Conservation (phyloP, 2,888 invertebrate genomes). For the Xestia rhomboidea region DNA sequence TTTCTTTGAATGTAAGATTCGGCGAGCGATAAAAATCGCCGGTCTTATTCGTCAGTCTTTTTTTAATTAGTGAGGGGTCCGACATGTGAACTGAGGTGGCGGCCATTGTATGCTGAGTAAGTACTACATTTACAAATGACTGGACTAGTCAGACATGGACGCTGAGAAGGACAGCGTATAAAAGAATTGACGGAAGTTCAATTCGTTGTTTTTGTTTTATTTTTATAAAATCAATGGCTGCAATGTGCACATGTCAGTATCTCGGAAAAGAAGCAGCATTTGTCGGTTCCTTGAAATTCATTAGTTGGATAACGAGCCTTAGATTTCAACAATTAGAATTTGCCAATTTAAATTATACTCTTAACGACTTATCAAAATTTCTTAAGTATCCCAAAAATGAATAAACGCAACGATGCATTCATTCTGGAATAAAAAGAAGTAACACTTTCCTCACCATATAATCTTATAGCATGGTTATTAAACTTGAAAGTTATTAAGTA, state of each 20-base stretch:
- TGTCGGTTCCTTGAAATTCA: neutral
- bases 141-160: slow-evolving; percentile 77
- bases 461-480: slow-evolving; percentile 58
- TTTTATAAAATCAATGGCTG: slow-evolving; percentile 25
- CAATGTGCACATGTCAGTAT: slow-evolving; percentile 12
- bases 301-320: neutral
- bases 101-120: slow-evolving; percentile 87
- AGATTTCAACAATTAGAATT: neutral
- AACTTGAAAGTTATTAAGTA: slow-evolving; percentile 62
- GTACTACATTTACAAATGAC: slow-evolving; percentile 86
- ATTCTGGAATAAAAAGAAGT: slow-evolving; percentile 8
- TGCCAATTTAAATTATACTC: neutral
- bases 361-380: neutral
- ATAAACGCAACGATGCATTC: slow-evolving; percentile 9
- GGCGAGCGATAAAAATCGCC: slow-evolving; percentile 90
- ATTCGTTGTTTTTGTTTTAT: slow-evolving; percentile 44
- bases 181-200: slow-evolving; percentile 54
- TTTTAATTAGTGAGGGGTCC: slow-evolving; percentile 90
- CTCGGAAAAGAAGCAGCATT: neutral
- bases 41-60: slow-evolving; percentile 90
- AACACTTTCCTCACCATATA: slow-evolving; percentile 43
- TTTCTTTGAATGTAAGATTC: slow-evolving; percentile 88
- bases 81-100: slow-evolving; percentile 87
- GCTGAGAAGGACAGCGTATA: slow-evolving; percentile 77
- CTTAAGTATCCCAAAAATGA: neutral